These are phyloP conservation scores for Hypsibius dujardini DNA, from an alignment of 1,140 invertebrate species.

Conservation along the genomic window DNA sequence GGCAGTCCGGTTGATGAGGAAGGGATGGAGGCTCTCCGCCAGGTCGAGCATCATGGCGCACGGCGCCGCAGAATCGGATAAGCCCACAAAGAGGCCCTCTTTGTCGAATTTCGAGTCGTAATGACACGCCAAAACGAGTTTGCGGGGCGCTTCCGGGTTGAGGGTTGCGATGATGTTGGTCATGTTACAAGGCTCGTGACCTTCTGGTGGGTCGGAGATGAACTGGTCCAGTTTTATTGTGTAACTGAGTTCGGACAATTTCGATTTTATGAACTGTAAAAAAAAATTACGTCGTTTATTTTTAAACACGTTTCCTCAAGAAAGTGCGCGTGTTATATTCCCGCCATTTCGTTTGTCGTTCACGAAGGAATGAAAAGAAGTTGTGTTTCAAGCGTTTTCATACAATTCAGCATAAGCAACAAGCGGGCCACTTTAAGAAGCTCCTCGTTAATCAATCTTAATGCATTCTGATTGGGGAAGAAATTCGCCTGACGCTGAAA, in stretches of 20 bases:
- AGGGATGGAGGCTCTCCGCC: constrained; percentile 32
- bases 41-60: constrained; percentile 38
- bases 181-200: constrained; percentile 40
- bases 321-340: too few species aligned
- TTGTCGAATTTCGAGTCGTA: constrained; percentile 38
- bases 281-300: constrained; percentile 20
- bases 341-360: constrained; percentile 3
- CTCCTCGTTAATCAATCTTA: too few species aligned
- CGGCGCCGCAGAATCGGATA: constrained; percentile 40
- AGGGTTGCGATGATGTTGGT: constrained; percentile 13
- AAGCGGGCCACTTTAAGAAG: too few species aligned
- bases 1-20: constrained; percentile 25
- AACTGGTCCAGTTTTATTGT: constrained; percentile 58
- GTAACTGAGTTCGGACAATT: constrained; percentile 51
- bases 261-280: constrained; percentile 47
- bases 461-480: too few species aligned
- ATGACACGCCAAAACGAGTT: constrained; percentile 37
- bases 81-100: constrained; percentile 34
- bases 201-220: constrained; percentile 49
- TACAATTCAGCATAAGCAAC: background rate
- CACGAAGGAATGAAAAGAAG: background rate
- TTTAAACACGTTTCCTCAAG: too few species aligned
- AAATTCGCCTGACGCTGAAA: too few species aligned
- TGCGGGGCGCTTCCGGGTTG: constrained; percentile 29
- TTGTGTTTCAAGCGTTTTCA: background rate